Evolutionary conservation across 37 sponge, comb jelly and placozoan genomes (phyloP), one percentile per base, ranked within the genome.

Genomic region (Oscarella lobularis): DNA sequence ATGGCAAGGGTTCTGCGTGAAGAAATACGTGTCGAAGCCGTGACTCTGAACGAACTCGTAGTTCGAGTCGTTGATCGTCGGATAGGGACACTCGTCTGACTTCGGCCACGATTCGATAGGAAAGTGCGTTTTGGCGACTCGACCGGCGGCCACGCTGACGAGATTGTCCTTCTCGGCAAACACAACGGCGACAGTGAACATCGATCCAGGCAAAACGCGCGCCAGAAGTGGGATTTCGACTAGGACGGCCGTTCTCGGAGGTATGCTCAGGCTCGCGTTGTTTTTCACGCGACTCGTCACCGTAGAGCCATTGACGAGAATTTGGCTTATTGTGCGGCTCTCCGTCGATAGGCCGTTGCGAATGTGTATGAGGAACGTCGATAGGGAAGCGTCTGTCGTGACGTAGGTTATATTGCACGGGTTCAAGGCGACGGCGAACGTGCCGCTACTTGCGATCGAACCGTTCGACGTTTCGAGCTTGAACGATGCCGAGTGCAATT

Each of bases 21-120:
- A 66, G 74, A 77, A 85, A 30, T 81, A 83, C 20, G 85, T 85
- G 65, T 85, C 85, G 33, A 85, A 76, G 0, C 78, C 81, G 48
- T 85, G 85, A 9, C 38, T 35, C 4, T 77, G 30, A 32, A 27
- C 29, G 32, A 85, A 79, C 81, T 85, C 36, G 60, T 81, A 85
- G 38, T 81, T 85, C 1, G 34, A 29, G 55, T 85, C 85, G 66
- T 85, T 85, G 4, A 85, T 40, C 27, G 85, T 85, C 20, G 85
- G 85, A 36, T 73, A 85, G 9, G 85, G 85, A 37, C 85, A 85
- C 40, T 85, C 85, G 0, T 40, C 27, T 3, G 79, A 60, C 41
- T 83, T 85, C 40, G 82, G 81, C 81, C 81, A 85, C 3, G 85
- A 37, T 66, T 85, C 85, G 38, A 85, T 85, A 9, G 85, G 78